Evolutionary conservation across 2,113 vertebrate species (phyloP).

Genomic region (Petroica traversi): DNA sequence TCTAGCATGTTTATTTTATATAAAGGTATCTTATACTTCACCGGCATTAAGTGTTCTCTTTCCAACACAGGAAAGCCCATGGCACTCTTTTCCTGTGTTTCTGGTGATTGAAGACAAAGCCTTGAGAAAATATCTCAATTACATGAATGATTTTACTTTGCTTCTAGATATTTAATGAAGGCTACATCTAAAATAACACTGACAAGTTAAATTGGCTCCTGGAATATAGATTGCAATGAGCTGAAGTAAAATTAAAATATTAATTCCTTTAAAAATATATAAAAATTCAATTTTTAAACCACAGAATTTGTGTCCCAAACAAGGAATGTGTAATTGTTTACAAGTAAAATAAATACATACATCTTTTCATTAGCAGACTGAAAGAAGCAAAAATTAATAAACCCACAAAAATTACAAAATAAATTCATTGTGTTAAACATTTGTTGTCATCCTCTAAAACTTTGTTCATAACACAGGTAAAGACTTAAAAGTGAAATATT

Average conservation of each 20-base stretch:
- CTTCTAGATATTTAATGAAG: constrained; percentile 12
- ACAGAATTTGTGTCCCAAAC: neutral
- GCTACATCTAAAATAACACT: neutral
- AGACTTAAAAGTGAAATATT: neutral
- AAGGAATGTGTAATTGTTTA: neutral
- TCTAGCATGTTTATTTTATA: neutral
- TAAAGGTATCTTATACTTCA: neutral
- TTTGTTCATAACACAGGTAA: neutral
- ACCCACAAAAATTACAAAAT: neutral
- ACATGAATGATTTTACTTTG: neutral
- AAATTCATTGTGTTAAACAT: neutral
- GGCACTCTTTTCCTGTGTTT: neutral
- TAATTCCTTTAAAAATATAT: neutral
- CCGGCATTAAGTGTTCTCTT: neutral
- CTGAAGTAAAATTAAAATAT: neutral
- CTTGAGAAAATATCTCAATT: neutral
- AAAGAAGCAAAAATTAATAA: neutral
- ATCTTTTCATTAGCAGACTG: neutral
- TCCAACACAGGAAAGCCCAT: neutral
- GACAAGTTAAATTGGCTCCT: neutral
- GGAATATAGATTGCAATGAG: neutral
- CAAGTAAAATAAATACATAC: neutral
- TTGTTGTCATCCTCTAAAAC: neutral
- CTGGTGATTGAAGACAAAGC: neutral
- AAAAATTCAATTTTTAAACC: neutral